Evolutionary conservation across 1,140 invertebrate species (phyloP).

Genomic region (Drosophila grimshawi): DNA sequence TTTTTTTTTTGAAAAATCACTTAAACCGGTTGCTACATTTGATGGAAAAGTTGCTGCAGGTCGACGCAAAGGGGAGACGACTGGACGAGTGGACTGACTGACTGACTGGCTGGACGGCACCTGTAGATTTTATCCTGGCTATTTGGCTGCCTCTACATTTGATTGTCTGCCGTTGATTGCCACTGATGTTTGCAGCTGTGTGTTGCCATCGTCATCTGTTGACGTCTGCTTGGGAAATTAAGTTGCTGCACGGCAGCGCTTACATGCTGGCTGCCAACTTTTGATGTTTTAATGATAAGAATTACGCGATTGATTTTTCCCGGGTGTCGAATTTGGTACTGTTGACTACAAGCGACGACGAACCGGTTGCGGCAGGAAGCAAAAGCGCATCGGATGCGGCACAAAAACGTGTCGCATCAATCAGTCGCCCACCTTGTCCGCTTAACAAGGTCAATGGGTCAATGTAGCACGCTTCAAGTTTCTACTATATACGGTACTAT

Average conservation of each 20-base stretch:
- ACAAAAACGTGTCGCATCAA: constrained; percentile 66
- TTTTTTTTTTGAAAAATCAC: constrained; percentile 66
- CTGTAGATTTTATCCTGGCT: constrained; percentile 79
- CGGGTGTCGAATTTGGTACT: constrained; percentile 66
- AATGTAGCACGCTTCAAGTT: constrained; percentile 46
- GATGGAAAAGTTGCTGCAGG: constrained; percentile 59
- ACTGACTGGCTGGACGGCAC: constrained; percentile 43
- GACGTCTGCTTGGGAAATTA: constrained; percentile 61
- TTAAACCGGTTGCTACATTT: constrained; percentile 71
- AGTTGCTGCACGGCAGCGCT: constrained; percentile 72
- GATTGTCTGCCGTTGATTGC: constrained; percentile 80
- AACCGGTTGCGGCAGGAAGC: constrained; percentile 31
- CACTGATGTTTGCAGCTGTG: constrained; percentile 79
- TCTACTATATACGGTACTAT: no score
- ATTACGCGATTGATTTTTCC: constrained; percentile 79
- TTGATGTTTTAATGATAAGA: constrained; percentile 83
- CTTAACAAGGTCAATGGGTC: constrained; percentile 80
- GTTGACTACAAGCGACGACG: background rate
- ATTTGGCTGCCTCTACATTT: constrained; percentile 67
- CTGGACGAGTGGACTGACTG: constrained; percentile 2
- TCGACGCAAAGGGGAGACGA: constrained; percentile 12
- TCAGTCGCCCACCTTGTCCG: constrained; percentile 43
- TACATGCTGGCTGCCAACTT: constrained; percentile 71
- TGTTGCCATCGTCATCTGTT: constrained; percentile 30
- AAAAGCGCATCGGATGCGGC: constrained; percentile 46